Evolutionary conservation across 1,140 invertebrate genomes (phyloP).

Genomic region (Sogatella furcifera): DNA sequence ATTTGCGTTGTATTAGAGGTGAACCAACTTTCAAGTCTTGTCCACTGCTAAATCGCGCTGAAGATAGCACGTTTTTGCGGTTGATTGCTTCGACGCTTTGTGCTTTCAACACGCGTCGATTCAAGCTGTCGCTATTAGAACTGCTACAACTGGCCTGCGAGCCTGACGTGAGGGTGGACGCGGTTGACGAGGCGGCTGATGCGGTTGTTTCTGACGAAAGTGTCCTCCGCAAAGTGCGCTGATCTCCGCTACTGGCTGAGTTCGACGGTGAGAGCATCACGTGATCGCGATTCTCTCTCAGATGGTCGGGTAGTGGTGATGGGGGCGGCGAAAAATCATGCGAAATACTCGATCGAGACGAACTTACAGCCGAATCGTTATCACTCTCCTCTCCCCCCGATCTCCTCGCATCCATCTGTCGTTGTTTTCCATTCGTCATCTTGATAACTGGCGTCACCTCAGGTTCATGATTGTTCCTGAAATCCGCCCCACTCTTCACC

Average conservation of each 20-base stretch:
- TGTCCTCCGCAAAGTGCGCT: constrained; percentile 35
- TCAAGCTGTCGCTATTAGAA: constrained; percentile 38
- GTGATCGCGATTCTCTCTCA: constrained; percentile 20
- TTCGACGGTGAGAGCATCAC: constrained; percentile 9
- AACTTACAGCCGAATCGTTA: constrained; percentile 76
- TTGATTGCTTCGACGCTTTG: constrained; percentile 71
- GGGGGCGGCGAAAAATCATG: constrained; percentile 50
- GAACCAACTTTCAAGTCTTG: constrained; percentile 53
- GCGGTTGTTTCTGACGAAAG: constrained; percentile 49
- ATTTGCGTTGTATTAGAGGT: constrained; percentile 52
- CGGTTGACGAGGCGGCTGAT: constrained; percentile 42
- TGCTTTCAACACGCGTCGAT: constrained; percentile 53
- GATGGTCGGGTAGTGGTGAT: constrained; percentile 37
- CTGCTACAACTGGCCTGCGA: constrained; percentile 51
- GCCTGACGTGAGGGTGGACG: constrained; percentile 48
- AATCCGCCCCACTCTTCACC: neutral
- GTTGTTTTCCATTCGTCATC: constrained; percentile 10
- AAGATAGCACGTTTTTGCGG: constrained; percentile 76
- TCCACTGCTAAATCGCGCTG: constrained; percentile 70
- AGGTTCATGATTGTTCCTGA: constrained; percentile 9
- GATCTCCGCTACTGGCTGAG: constrained; percentile 17
- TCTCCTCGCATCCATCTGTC: constrained; percentile 23
- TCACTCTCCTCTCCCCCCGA: constrained; percentile 56
- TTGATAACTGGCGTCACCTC: constrained; percentile 13
- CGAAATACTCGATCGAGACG: constrained; percentile 59